phyloP scores from a whole-genome alignment of 2,797 vertebrate genomes.

The Hypotaenidia philippensis region DNA sequence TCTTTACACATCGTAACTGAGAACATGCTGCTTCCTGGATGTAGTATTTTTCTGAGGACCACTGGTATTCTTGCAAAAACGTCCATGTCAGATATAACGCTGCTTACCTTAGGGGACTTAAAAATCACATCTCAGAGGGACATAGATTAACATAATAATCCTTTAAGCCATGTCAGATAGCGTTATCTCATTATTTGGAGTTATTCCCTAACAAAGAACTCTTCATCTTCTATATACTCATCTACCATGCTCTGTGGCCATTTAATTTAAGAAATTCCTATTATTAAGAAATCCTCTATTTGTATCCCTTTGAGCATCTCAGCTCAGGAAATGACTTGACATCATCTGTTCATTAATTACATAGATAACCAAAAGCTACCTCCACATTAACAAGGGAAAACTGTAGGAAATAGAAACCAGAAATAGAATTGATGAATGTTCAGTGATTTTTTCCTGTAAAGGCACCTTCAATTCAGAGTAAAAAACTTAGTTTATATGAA shows the following conservation, averaged over 20 bases:
- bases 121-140: not conserved
- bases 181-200: not conserved
- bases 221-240: not conserved
- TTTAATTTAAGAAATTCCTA: not conserved
- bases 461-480: not conserved
- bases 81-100: not conserved
- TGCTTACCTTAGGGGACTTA: not conserved
- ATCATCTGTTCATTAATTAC: not conserved
- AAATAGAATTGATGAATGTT: not conserved
- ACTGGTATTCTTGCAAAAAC: not conserved
- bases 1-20: not conserved
- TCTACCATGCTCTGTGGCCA: not conserved
- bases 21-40: not conserved
- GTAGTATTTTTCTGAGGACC: not conserved
- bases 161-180: not conserved
- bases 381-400: not conserved
- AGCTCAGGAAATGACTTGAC: not conserved
- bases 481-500: not conserved
- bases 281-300: not conserved
- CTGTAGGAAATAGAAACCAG: not conserved
- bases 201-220: not conserved
- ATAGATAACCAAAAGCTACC: not conserved
- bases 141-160: not conserved
- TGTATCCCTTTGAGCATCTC: not conserved
- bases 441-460: not conserved